Evolutionary conservation across 2,113 vertebrate genomes (phyloP).

Genomic region (Bubo blakistoni): DNA sequence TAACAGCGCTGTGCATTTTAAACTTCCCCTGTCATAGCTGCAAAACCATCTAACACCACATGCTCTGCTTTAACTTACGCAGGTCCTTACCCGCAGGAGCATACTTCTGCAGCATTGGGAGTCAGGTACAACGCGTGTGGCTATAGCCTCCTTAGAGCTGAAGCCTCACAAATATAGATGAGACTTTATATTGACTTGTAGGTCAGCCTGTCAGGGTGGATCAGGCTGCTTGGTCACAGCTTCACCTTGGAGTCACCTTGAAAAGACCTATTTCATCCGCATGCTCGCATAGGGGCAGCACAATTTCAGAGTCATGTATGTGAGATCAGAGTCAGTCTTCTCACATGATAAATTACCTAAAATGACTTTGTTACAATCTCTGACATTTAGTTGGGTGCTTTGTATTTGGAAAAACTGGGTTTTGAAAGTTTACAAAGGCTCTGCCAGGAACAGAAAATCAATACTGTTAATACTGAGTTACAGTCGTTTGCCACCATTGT

Average conservation of each 20-base stretch:
- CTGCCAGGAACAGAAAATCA: neutral
- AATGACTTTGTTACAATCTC: neutral
- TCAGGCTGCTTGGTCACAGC: neutral
- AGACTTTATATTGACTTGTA: neutral
- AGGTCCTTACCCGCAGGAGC: neutral
- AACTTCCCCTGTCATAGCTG: neutral
- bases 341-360: neutral
- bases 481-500: neutral
- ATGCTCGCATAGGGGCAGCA: fast-evolving
- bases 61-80: neutral
- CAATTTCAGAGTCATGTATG: neutral
- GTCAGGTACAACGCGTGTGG: fast-evolving
- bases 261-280: neutral
- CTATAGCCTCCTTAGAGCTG: neutral
- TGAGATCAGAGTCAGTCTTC: neutral
- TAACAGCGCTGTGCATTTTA: neutral
- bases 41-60: neutral
- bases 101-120: neutral
- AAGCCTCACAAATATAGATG: neutral
- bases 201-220: neutral
- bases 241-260: neutral
- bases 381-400: neutral
- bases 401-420: neutral
- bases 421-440: neutral
- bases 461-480: neutral